Evolutionary conservation across 2,113 vertebrate genomes (phyloP).

Genomic region (Lutjanus erythropterus): DNA sequence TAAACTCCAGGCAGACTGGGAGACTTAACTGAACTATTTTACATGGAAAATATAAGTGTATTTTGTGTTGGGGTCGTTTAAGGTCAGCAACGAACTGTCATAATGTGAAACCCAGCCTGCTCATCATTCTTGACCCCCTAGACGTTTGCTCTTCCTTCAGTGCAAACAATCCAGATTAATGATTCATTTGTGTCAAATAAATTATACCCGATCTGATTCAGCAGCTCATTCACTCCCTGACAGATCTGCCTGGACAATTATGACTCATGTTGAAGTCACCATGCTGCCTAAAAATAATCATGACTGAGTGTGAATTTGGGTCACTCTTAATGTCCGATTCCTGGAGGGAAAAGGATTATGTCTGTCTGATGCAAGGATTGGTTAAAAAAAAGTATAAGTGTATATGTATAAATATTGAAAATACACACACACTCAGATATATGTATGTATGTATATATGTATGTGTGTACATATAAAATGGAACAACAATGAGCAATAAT

Average conservation of each 20-base stretch:
- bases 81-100: conserved; percentile 1
- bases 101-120: background rate
- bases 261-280: conserved; percentile 68
- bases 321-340: conserved; percentile 37
- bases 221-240: conserved; percentile 52
- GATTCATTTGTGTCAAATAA: conserved; percentile 41
- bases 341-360: conserved; percentile 32
- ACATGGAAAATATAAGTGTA: background rate
- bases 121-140: conserved; percentile 5
- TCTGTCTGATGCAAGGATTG: conserved; percentile 1
- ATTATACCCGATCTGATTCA: conserved; percentile 30
- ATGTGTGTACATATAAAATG: too few species aligned
- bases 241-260: conserved; percentile 57
- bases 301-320: conserved; percentile 27
- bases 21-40: background rate
- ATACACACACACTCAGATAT: too few species aligned
- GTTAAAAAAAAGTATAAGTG: too few species aligned
- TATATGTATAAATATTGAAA: too few species aligned
- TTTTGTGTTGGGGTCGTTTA: background rate
- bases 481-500: background rate
- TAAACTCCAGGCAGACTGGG: background rate
- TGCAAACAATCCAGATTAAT: conserved; percentile 31
- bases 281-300: conserved; percentile 64
- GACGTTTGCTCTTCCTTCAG: conserved; percentile 20
- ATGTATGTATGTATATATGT: too few species aligned